phyloP scores from a whole-genome alignment of 92 coral and sea anemone genomes.

The Umimayanthus kanabou region DNA sequence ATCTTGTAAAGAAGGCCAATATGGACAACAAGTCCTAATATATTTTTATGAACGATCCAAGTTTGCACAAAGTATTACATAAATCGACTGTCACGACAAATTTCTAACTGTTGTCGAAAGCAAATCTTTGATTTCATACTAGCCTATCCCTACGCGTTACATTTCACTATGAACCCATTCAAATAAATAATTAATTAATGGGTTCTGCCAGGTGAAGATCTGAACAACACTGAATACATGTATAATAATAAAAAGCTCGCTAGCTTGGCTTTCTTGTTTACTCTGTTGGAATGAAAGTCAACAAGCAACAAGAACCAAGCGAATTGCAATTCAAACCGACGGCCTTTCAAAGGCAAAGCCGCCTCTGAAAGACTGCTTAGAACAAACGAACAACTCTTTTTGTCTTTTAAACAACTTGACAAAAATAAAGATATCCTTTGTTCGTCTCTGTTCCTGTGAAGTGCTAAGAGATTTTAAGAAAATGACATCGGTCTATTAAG shows the following conservation, averaged over 20 bases:
- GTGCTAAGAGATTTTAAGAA: conserved; percentile 17
- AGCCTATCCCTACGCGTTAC: neutral
- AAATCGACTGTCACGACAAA: neutral
- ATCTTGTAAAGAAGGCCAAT: conserved; percentile 16
- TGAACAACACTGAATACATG: too few relatives aligned
- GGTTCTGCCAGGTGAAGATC: neutral
- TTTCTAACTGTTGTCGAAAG: neutral
- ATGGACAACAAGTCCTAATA: conserved; percentile 33
- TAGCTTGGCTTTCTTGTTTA: neutral
- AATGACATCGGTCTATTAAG: conserved; percentile 15
- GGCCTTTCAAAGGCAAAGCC: conserved; percentile 26
- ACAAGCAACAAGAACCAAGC: conserved; percentile 13
- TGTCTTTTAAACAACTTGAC: conserved; percentile 22
- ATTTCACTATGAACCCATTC: neutral
- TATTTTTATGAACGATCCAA: conserved; percentile 12
- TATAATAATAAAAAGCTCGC: neutral
- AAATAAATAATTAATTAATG: neutral
- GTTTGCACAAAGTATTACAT: conserved; percentile 19
- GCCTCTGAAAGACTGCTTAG: conserved; percentile 1
- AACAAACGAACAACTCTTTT: conserved; percentile 25
- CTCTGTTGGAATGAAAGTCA: neutral
- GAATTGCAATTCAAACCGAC: conserved; percentile 17
- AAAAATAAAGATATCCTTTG: conserved; percentile 1
- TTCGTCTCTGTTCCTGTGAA: conserved; percentile 25
- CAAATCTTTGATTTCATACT: neutral